phyloP scores from a whole-genome alignment of 1,140 invertebrate genomes.

The Drosophila obscura region DNA sequence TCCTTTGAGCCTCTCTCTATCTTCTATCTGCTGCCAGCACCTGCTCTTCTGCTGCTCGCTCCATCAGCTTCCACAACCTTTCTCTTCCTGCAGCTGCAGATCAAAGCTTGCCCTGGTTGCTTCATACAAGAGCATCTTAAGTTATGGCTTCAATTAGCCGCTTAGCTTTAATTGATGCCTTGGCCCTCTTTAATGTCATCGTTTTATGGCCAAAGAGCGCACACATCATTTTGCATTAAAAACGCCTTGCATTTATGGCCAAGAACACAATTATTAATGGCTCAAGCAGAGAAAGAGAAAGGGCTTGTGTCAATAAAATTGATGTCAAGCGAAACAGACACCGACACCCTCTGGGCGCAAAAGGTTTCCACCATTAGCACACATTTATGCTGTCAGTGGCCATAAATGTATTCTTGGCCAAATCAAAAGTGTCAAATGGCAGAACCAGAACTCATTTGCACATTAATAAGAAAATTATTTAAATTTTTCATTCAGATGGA shows the following conservation, averaged over 20 bases:
- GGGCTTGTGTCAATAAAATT: constrained; percentile 46
- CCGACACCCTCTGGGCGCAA: neutral
- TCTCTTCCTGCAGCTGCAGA: constrained; percentile 4
- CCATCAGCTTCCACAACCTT: constrained; percentile 9
- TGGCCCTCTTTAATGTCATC: constrained; percentile 16
- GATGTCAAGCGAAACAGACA: constrained; percentile 21
- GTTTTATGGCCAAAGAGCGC: constrained; percentile 30
- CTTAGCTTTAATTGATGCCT: constrained; percentile 28
- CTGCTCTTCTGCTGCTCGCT: constrained; percentile 4
- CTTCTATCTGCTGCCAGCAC: constrained; percentile 6
- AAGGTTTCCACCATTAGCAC: constrained; percentile 49
- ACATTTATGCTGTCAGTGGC: constrained; percentile 36
- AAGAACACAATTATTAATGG: constrained; percentile 29
- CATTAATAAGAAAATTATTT: constrained; percentile 77
- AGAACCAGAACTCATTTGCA: constrained; percentile 64
- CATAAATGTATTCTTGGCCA: constrained; percentile 54
- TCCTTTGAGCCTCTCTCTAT: neutral
- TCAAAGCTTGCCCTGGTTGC: constrained; percentile 1
- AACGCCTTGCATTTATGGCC: constrained; percentile 12
- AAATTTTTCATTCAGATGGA: constrained; percentile 42
- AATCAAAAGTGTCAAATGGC: constrained; percentile 72
- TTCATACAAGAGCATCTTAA: neutral
- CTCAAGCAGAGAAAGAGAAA: neutral
- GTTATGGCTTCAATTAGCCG: constrained; percentile 37
- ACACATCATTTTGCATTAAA: constrained; percentile 35